These are phyloP conservation scores for Melanophora roralis DNA, from an alignment of 2,888 invertebrate genomes.

Conservation along the genomic window DNA sequence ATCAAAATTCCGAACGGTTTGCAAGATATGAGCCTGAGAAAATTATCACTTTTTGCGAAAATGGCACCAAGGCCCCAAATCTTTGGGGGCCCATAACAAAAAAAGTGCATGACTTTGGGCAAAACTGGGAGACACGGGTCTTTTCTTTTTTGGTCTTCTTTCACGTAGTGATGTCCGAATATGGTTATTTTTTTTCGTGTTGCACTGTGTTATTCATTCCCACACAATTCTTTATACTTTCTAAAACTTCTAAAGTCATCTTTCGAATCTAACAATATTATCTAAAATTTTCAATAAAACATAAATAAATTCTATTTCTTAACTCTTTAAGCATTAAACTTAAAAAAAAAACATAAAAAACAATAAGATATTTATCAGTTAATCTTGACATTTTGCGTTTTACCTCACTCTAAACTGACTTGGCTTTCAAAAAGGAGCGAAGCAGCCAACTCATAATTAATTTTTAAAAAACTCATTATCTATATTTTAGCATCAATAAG, in stretches of 20 bases:
- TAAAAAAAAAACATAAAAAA: constrained; percentile 1
- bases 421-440: constrained; percentile 3
- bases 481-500: constrained; percentile 58
- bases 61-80: too few relatives aligned
- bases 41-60: too few relatives aligned
- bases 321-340: neutral
- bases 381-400: constrained; percentile 58
- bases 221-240: neutral
- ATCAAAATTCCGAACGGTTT: too few relatives aligned
- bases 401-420: constrained; percentile 37
- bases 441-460: neutral
- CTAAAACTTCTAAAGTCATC: neutral
- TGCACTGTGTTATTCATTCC: too few relatives aligned
- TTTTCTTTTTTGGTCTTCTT: too few relatives aligned
- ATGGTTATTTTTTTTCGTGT: too few relatives aligned
- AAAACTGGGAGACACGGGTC: too few relatives aligned
- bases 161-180: too few relatives aligned
- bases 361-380: constrained; percentile 54
- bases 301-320: neutral
- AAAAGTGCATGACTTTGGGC: too few relatives aligned
- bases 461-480: constrained; percentile 44
- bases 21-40: too few relatives aligned
- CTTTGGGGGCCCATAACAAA: too few relatives aligned
- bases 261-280: constrained; percentile 22
- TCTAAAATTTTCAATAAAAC: constrained; percentile 5